Conservation (phyloP, 2,113 vertebrate genomes). For the Scomber scombrus region DNA sequence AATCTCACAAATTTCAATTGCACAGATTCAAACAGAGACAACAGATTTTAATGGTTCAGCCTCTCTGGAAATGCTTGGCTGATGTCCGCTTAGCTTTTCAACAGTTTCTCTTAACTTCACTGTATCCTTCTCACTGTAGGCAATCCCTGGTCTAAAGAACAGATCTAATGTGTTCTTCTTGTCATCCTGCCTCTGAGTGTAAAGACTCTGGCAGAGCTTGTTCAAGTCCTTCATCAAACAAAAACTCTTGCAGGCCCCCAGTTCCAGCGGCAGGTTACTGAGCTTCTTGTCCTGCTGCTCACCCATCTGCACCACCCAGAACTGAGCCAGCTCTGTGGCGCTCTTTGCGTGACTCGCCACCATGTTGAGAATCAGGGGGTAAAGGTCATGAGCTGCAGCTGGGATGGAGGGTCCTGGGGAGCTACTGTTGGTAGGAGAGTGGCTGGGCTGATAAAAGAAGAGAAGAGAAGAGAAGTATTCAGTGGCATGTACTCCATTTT, state of each 20-base stretch:
- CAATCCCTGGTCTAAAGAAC: not conserved
- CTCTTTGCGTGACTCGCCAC: conserved; percentile 82
- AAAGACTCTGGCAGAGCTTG: conserved; percentile 74
- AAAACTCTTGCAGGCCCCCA: conserved; percentile 81
- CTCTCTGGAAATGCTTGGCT: not conserved
- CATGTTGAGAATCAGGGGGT: conserved; percentile 85
- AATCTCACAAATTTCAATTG: conserved; percentile 6
- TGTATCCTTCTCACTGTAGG: conserved; percentile 21
- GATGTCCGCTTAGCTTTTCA: conserved; percentile 23
- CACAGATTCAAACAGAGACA: conserved; percentile 20
- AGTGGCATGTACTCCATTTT: too few relatives aligned
- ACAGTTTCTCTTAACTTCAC: conserved; percentile 61
- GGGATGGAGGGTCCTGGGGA: conserved; percentile 49
- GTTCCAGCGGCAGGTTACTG: conserved; percentile 57
- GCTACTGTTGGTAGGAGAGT: not conserved
- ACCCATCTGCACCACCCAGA: conserved; percentile 83
- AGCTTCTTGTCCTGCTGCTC: conserved; percentile 16
- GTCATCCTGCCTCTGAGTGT: not conserved
- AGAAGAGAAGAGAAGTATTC: not conserved
- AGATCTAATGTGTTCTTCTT: conserved; percentile 2
- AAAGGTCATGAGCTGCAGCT: conserved; percentile 83
- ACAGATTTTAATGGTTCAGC: not conserved
- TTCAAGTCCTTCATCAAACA: conserved; percentile 84
- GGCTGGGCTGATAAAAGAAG: conserved; percentile 2
- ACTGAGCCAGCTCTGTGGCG: conserved; percentile 74